Conservation (phyloP, 2,113 vertebrate species). For the Sus scrofa region T2T-Sscrofa CM000827.6:74959501-74960000, state of each 20-base stretch:
- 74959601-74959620: not conserved
- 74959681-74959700: not conserved
- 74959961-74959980: no score
- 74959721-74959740: not conserved
- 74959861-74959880: no score
- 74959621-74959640: not conserved
- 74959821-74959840: not conserved
- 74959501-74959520: not conserved
- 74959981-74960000: no score
- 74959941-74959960: no score
- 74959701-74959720: not conserved
- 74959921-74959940: no score
- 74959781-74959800: not conserved
- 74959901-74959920: no score
- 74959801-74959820: not conserved
- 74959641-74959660: not conserved
- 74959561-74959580: not conserved
- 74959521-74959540: not conserved
- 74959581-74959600: not conserved
- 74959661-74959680: not conserved
- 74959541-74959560: not conserved
- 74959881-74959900: no score
- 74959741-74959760: not conserved
- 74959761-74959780: not conserved
- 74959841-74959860: not conserved